Evolutionary conservation across 2,113 vertebrate genomes (phyloP), one percentile per base, ranked within the genome.

Genomic region (Leucoraja erinaceus): DNA sequence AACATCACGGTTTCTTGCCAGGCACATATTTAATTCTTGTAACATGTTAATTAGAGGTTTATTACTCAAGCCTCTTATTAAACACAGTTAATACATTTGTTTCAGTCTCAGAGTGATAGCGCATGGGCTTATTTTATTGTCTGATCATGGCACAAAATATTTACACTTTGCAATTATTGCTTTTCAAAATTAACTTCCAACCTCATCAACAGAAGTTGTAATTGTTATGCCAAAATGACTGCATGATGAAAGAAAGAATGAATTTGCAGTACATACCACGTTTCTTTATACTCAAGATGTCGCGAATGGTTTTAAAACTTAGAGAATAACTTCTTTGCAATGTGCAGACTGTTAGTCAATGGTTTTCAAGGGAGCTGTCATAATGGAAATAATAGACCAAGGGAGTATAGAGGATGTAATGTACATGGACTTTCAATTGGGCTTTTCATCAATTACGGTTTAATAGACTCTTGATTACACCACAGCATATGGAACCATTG

Each of bases 111-210:
- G 28, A 31, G 54, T 56, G 56, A 59, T 59, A 54, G 54, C 25
- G 54, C 22, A 56, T 56, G 47, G 47, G 38, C 56, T 84, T 8
- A 28, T 3, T 63, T 86, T 86, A 86, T 16, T 86, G 59, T 31
- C 83, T 86, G 56, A 63, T 63, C 16, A 7, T 18, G 31, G 59
- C 83, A 63, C 59, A 83, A 83, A 25, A 83, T 83, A 83, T 83
- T 83, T 59, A 59, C 79, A 83, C 79, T 86, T 16, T 59, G 56
- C 22, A 86, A 86, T n/a, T 86, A 63, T 28, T 31, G 83, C 11
- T 86, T 86, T 61, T 86, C 83, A 61, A 86, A 86, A 31, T 86
- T 63, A 86, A 83, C 56, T 83, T 83, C 79, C 79, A 83, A 56
- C 47, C 54, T 56, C 20, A 56, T 56, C 56, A 83, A 59, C 56